A percentile compares a stretch with the other conserved stretches of the same genome.
phyloP scores from a whole-genome alignment of 2,113 vertebrate species.

The Thunnus thynnus region DNA sequence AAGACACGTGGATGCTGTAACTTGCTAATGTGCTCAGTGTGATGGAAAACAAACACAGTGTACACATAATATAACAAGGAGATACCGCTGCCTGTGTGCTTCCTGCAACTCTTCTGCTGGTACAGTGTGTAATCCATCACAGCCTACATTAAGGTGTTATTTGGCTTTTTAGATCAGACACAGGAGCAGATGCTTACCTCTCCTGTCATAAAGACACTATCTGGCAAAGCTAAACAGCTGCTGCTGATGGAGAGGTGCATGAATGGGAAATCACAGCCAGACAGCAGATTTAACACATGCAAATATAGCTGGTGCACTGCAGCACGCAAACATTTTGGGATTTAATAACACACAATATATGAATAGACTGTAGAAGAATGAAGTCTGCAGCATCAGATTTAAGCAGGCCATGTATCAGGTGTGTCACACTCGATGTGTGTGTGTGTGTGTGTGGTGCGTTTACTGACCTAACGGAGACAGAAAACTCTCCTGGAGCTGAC shows the following conservation, averaged over 20 bases:
- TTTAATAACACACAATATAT: not conserved
- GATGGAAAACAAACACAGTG: slow-evolving; percentile 40
- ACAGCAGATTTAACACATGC: slow-evolving; percentile 17
- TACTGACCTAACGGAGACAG: slow-evolving; percentile 93
- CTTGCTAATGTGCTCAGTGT: slow-evolving; percentile 35
- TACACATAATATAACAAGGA: not conserved
- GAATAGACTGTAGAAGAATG: not conserved
- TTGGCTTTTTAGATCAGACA: not conserved
- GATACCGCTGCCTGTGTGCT: slow-evolving; percentile 7
- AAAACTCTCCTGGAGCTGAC: slow-evolving; percentile 94
- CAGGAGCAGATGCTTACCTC: not conserved
- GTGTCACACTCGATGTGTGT: not conserved
- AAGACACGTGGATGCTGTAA: slow-evolving; percentile 42
- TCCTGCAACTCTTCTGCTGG: not conserved
- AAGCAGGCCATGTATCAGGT: not conserved
- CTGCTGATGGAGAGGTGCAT: not conserved
- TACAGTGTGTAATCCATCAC: not conserved
- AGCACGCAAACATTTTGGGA: not conserved
- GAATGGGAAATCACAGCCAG: not conserved
- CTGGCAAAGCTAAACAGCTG: no score
- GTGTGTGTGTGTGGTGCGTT: slow-evolving; percentile 5
- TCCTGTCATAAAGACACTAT: not conserved
- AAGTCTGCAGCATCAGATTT: not conserved
- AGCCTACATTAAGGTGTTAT: not conserved
- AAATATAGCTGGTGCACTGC: slow-evolving; percentile 7